Evolutionary conservation across 2,113 vertebrate species (phyloP).

Genomic region (Cnemophilus loriae): DNA sequence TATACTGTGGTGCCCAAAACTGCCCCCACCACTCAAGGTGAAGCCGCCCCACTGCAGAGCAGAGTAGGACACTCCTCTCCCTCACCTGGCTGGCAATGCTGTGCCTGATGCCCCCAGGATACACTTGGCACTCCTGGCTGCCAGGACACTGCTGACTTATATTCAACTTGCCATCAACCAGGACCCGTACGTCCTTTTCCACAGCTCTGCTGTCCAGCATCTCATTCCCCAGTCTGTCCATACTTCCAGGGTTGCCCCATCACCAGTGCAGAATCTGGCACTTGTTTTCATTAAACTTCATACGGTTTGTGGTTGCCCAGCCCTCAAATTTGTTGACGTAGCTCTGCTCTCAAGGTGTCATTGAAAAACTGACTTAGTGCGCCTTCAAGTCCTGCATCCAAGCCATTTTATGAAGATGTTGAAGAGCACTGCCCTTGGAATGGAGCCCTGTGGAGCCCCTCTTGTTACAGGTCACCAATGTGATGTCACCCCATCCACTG

Average conservation of each 20-base stretch:
- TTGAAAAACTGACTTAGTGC: not conserved
- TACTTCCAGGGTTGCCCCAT: not conserved
- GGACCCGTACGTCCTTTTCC: not conserved
- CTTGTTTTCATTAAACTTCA: not conserved
- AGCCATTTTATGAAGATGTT: not conserved
- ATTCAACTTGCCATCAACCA: not conserved
- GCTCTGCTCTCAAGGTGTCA: not conserved
- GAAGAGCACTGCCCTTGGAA: not conserved
- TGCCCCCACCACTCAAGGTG: not conserved
- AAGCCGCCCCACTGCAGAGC: not conserved
- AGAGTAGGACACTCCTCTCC: rapidly evolving
- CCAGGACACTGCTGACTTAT: not conserved
- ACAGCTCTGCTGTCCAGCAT: not conserved
- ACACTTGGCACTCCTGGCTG: not conserved
- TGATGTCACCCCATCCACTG: not conserved
- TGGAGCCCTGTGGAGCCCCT: not conserved
- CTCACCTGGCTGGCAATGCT: rapidly evolving
- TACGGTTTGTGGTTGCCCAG: not conserved
- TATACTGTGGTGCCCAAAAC: not conserved
- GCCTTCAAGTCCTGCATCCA: not conserved
- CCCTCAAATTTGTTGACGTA: rapidly evolving
- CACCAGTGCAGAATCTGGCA: not conserved
- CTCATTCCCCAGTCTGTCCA: not conserved
- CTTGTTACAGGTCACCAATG: not conserved
- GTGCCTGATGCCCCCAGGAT: not conserved